Evolutionary conservation across 2,797 vertebrate species (phyloP).

Genomic region (Hydrophis major): DNA sequence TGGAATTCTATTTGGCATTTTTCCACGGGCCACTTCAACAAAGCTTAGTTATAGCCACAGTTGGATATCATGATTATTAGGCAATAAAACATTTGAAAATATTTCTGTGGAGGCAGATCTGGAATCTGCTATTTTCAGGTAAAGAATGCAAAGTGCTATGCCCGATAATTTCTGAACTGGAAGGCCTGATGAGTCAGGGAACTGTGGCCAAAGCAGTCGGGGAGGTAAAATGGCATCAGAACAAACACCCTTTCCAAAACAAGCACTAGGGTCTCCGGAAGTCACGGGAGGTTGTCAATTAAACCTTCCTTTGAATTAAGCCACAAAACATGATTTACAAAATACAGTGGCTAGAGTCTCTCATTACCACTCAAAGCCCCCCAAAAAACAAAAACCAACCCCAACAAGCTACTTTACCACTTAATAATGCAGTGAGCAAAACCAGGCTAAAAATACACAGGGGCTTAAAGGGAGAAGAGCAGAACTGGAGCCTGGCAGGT

Average conservation of each 20-base stretch:
- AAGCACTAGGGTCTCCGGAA: not conserved
- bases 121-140: not conserved
- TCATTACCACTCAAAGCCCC: not conserved
- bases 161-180: not conserved
- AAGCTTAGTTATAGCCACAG: not conserved
- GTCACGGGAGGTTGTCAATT: not conserved
- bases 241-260: not conserved
- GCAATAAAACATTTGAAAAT: not conserved
- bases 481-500: not conserved
- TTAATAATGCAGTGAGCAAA: not conserved
- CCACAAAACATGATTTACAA: not conserved
- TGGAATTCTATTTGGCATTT: not conserved
- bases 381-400: not conserved
- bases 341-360: not conserved
- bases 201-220: not conserved
- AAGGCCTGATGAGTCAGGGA: not conserved
- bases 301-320: not conserved
- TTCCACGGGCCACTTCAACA: not conserved
- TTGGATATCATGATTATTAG: not conserved
- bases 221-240: not conserved
- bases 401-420: not conserved
- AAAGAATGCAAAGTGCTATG: not conserved
- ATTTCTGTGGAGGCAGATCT: not conserved
- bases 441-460: not conserved
- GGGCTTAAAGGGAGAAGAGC: not conserved